These are phyloP conservation scores for Sardinella longiceps DNA, from an alignment of 2,797 vertebrate genomes.

Conservation along the genomic window DNA sequence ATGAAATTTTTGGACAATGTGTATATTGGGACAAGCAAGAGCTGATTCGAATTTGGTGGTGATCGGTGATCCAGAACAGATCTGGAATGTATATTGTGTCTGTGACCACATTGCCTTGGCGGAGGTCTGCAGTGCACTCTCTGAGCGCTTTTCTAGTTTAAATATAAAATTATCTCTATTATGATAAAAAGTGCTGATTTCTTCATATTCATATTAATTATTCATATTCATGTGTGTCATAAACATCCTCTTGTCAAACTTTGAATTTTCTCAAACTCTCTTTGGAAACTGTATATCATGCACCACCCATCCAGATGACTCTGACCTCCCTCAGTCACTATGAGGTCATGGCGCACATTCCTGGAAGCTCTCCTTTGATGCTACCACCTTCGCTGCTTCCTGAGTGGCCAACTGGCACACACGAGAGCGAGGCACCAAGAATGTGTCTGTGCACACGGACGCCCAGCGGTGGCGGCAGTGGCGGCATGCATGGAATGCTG, in stretches of 20 bases:
- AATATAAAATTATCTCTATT: not conserved
- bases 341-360: conserved; percentile 16
- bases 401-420: conserved; percentile 4
- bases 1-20: too few species aligned
- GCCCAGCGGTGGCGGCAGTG: conserved; percentile 47
- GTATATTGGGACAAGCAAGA: too few species aligned
- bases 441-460: not conserved
- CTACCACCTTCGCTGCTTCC: conserved; percentile 21
- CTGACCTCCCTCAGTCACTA: conserved; percentile 6
- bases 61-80: too few species aligned
- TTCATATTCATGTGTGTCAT: not conserved
- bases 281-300: not conserved
- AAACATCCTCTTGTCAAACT: not conserved
- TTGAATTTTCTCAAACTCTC: not conserved
- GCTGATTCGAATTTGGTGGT: too few species aligned
- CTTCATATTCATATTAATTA: too few species aligned
- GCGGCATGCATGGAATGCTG: conserved; percentile 70
- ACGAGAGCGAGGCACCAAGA: conserved; percentile 20
- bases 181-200: not conserved
- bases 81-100: too few species aligned
- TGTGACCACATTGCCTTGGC: not conserved
- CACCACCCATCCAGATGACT: not conserved
- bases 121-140: too few species aligned
- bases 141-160: too few species aligned
- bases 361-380: not conserved